phyloP scores from a whole-genome alignment of 92 coral and sea anemone genomes.

The Ricordea florida region DNA sequence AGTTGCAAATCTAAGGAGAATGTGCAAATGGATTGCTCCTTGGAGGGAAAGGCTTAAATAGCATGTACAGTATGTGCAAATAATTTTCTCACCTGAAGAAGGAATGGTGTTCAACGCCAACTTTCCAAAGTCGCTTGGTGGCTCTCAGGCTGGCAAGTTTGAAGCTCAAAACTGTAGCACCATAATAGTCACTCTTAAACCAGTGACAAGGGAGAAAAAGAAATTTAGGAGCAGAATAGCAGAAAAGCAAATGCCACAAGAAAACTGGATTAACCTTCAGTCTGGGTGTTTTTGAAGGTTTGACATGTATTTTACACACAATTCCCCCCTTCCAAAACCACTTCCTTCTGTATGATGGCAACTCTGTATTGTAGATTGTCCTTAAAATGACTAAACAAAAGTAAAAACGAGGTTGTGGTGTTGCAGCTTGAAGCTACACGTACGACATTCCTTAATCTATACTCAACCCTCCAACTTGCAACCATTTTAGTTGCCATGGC shows the following conservation, averaged over 20 bases:
- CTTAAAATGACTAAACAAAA: too few relatives aligned
- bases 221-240: background rate
- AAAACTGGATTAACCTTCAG: background rate
- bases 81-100: constrained; percentile 75
- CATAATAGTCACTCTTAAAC: constrained; percentile 79
- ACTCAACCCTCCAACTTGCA: too few relatives aligned
- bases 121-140: constrained; percentile 95
- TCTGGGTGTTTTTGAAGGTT: too few relatives aligned
- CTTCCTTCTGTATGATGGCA: too few relatives aligned
- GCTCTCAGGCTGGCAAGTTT: constrained; percentile 80
- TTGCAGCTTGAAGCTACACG: too few relatives aligned
- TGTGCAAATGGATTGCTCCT: background rate
- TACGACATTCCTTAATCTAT: too few relatives aligned
- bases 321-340: too few relatives aligned
- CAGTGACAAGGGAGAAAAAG: background rate
- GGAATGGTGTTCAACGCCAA: constrained; percentile 95
- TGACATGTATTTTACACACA: too few relatives aligned
- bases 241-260: background rate
- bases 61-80: background rate
- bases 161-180: constrained; percentile 76
- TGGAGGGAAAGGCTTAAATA: background rate
- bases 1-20: too few relatives aligned
- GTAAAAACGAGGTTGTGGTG: too few relatives aligned
- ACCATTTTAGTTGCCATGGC: too few relatives aligned
- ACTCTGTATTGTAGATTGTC: too few relatives aligned